Conservation (phyloP, 2,797 vertebrate species). For the Gymnopithys bicolor region DNA sequence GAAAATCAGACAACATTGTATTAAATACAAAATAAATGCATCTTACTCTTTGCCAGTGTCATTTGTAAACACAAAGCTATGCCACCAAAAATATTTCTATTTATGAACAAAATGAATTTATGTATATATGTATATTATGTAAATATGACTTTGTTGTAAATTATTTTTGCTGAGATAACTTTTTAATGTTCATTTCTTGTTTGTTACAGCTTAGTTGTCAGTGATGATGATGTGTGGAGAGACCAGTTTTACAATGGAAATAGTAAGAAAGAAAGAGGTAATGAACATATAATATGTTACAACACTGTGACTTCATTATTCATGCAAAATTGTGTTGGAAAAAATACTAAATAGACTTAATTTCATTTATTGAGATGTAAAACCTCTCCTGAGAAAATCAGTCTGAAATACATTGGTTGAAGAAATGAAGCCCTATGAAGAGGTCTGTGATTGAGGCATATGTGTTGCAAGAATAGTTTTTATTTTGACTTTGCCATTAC, state of each 20-base stretch:
- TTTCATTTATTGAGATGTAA: background rate
- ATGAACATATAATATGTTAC: background rate
- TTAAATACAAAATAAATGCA: background rate
- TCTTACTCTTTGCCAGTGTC: background rate
- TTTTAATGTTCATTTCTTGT: slow-evolving; percentile 18
- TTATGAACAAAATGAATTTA: background rate
- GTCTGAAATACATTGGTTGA: background rate
- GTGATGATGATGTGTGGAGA: slow-evolving; percentile 82
- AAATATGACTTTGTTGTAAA: background rate
- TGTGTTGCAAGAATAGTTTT: background rate
- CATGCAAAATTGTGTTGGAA: background rate
- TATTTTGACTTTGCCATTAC: background rate
- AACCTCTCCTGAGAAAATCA: background rate
- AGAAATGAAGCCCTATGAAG: background rate
- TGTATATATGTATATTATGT: background rate
- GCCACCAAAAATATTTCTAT: background rate
- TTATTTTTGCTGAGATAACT: background rate
- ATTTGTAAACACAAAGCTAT: background rate
- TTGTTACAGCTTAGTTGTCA: slow-evolving; percentile 82
- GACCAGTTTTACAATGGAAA: slow-evolving; percentile 86
- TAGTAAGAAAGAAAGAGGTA: slow-evolving; percentile 84
- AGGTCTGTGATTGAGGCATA: background rate
- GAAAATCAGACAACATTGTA: background rate
- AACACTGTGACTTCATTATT: background rate
- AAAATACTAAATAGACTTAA: background rate